A percentile compares a stretch with the other conserved stretches of the same genome.
These are phyloP conservation scores for Nomada ferruginata DNA, from an alignment of 2,888 invertebrate genomes.

Conservation along the genomic window DNA sequence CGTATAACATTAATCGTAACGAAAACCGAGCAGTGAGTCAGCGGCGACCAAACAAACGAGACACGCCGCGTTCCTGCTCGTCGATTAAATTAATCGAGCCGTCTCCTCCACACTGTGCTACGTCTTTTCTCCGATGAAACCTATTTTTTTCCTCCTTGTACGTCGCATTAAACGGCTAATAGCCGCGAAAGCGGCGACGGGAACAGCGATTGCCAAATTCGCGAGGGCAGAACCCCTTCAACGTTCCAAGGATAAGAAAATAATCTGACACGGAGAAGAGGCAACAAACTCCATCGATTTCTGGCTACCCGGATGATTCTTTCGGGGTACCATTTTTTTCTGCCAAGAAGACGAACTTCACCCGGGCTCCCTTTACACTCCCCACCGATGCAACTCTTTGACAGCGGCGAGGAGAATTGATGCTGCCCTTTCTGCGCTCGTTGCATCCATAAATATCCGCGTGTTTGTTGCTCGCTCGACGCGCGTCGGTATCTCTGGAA, in stretches of 20 bases:
- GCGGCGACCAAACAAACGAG: slow-evolving; percentile 37
- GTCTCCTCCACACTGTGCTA: not conserved
- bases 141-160: not conserved
- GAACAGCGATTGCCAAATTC: not conserved
- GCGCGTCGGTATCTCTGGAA: slow-evolving; percentile 30
- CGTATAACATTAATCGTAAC: slow-evolving; percentile 58
- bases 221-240: not conserved
- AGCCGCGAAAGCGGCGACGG: not conserved
- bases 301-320: not conserved
- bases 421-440: slow-evolving; percentile 41
- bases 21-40: slow-evolving; percentile 58
- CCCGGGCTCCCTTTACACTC: not conserved
- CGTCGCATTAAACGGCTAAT: not conserved
- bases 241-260: slow-evolving; percentile 23
- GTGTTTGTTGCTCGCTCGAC: slow-evolving; percentile 21
- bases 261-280: not conserved
- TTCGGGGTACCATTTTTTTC: not conserved
- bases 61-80: slow-evolving; percentile 28
- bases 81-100: slow-evolving; percentile 59
- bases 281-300: slow-evolving; percentile 10
- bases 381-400: slow-evolving; percentile 9
- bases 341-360: not conserved
- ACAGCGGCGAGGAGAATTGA: slow-evolving; percentile 19
- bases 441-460: slow-evolving; percentile 65
- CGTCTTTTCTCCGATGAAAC: not conserved